Conservation (phyloP, 2,797 vertebrate genomes). For the Gymnodraco acuticeps region DNA sequence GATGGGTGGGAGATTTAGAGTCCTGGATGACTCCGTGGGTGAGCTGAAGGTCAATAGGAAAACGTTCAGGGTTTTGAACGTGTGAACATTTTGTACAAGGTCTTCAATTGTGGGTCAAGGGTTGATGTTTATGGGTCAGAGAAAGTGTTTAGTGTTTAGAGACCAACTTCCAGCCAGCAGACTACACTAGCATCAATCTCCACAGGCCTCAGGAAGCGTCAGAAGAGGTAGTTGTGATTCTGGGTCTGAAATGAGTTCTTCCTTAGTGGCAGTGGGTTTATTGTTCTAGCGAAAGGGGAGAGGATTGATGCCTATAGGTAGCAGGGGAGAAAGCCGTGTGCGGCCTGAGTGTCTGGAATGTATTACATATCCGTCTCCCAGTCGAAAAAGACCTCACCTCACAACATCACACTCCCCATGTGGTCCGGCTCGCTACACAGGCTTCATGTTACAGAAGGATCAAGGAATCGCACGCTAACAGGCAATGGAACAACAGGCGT, state of each 20-base stretch:
- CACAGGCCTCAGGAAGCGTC: conserved; percentile 57
- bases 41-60: conserved; percentile 49
- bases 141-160: conserved; percentile 45
- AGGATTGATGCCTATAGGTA: conserved; percentile 87
- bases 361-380: conserved; percentile 81
- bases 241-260: conserved; percentile 70
- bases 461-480: conserved; percentile 79
- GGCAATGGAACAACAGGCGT: conserved; percentile 50
- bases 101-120: conserved; percentile 48
- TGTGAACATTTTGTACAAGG: conserved; percentile 24
- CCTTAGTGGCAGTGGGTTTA: conserved; percentile 80
- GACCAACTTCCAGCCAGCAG: conserved; percentile 19
- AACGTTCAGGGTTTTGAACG: conserved; percentile 24
- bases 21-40: conserved; percentile 38
- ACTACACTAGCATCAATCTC: conserved; percentile 38
- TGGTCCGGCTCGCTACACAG: conserved; percentile 74
- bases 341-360: conserved; percentile 81
- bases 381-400: conserved; percentile 81
- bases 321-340: conserved; percentile 74
- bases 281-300: conserved; percentile 84
- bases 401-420: conserved; percentile 81
- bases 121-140: conserved; percentile 54
- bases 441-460: conserved; percentile 80
- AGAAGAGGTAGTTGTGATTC: conserved; percentile 71
- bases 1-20: conserved; percentile 31